Evolutionary conservation across 2,888 invertebrate genomes (phyloP).

Genomic region (Dexiosoma caninum): DNA sequence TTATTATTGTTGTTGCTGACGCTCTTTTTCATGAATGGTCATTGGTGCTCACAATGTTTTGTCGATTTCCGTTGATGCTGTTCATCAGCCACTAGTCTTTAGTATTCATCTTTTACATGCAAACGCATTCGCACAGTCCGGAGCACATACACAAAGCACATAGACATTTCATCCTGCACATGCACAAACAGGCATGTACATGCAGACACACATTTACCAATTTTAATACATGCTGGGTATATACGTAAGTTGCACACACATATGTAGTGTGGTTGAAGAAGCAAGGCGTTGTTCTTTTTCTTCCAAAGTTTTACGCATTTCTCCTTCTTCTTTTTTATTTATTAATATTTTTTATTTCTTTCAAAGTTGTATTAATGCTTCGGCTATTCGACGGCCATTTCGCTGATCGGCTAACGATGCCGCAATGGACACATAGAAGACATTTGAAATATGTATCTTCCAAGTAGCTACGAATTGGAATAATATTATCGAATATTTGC

Average conservation of each 20-base stretch:
- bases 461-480: background rate
- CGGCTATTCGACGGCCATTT: slow-evolving; percentile 22
- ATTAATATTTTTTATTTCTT: background rate
- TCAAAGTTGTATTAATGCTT: background rate
- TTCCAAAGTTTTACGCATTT: slow-evolving; percentile 44
- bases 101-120: slow-evolving; percentile 31
- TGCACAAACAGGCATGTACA: background rate
- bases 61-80: slow-evolving; percentile 62
- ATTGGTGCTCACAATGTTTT: slow-evolving; percentile 62
- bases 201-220: background rate
- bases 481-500: background rate
- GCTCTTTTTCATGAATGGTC: slow-evolving; percentile 55
- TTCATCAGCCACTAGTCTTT: slow-evolving; percentile 50
- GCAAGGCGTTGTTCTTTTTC: slow-evolving; percentile 52
- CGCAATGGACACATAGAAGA: background rate
- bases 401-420: slow-evolving; percentile 13
- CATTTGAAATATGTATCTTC: no score
- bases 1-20: slow-evolving; percentile 1
- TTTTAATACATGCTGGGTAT: background rate
- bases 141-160: background rate
- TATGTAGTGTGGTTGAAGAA: slow-evolving; percentile 40
- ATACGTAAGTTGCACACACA: background rate
- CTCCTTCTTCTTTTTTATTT: slow-evolving; percentile 1
- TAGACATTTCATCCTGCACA: background rate
- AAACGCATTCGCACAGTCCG: background rate